Conservation (phyloP, 2,113 vertebrate species). For the Sapajus apella region DNA sequence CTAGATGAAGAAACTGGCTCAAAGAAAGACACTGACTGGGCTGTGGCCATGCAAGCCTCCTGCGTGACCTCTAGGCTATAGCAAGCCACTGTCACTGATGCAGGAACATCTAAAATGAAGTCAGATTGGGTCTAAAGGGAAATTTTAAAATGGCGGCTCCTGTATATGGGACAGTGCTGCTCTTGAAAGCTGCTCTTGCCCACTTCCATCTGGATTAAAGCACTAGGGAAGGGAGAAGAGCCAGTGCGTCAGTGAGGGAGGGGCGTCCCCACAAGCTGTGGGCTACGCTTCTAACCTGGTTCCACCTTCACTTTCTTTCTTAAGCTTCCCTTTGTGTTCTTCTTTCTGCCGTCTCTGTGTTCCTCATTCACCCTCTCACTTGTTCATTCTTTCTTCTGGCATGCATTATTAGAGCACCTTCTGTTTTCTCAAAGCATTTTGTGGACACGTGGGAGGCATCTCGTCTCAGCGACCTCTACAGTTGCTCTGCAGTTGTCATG, state of each 20-base stretch:
- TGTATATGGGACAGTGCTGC: background rate
- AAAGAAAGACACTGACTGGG: background rate
- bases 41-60: background rate
- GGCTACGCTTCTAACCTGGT: too few relatives aligned
- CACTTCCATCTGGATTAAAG: rapidly evolving
- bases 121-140: background rate
- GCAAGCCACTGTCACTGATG: background rate
- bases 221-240: background rate
- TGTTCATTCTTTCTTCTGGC: background rate
- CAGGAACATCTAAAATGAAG: background rate
- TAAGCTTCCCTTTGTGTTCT: background rate
- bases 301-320: background rate
- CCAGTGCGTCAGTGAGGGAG: background rate
- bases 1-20: background rate
- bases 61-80: background rate
- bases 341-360: background rate
- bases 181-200: background rate
- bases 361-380: too few relatives aligned
- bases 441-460: background rate
- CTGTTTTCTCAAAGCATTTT: background rate
- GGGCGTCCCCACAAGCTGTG: background rate
- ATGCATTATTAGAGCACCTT: background rate
- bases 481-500: background rate
- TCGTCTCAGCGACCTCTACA: background rate
- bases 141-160: background rate